phyloP scores from a whole-genome alignment of 1,140 invertebrate genomes.

The Drosophila trapezifrons region DNA sequence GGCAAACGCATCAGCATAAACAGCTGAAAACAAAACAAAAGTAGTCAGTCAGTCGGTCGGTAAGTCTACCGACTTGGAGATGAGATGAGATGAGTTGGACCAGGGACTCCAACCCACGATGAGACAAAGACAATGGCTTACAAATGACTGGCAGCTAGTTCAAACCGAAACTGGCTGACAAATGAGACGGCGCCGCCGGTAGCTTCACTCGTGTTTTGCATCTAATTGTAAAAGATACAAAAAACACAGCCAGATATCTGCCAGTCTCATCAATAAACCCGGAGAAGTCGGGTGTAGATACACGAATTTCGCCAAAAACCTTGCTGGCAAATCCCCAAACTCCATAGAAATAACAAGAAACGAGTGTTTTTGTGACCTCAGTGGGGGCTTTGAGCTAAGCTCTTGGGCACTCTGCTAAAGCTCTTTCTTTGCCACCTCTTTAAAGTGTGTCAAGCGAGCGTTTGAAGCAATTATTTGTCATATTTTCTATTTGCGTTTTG shows the following conservation, averaged over 20 bases:
- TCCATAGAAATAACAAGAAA: slow-evolving; percentile 8
- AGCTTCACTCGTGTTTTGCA: slow-evolving; percentile 34
- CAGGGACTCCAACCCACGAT: slow-evolving; percentile 47
- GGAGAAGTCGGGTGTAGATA: slow-evolving; percentile 32
- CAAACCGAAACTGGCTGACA: slow-evolving; percentile 66
- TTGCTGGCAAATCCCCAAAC: slow-evolving; percentile 27
- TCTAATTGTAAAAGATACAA: slow-evolving; percentile 34
- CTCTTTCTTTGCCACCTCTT: slow-evolving; percentile 37
- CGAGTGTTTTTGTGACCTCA: slow-evolving; percentile 27
- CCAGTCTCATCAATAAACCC: slow-evolving; percentile 50
- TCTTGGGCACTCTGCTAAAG: slow-evolving; percentile 45
- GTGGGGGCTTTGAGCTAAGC: slow-evolving; percentile 9
- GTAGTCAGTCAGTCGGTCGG: slow-evolving; percentile 45
- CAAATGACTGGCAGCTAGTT: slow-evolving; percentile 72
- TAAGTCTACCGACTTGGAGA: slow-evolving; percentile 18
- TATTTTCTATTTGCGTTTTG: slow-evolving; percentile 69
- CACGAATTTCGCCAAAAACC: slow-evolving; percentile 28
- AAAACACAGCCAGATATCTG: slow-evolving; percentile 23
- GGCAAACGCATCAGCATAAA: slow-evolving; percentile 64
- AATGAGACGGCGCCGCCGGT: slow-evolving; percentile 59
- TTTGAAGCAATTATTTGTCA: slow-evolving; percentile 78
- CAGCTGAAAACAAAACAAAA: slow-evolving; percentile 55
- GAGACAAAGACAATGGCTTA: slow-evolving; percentile 67
- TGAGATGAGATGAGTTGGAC: slow-evolving; percentile 57
- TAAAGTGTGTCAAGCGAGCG: slow-evolving; percentile 75